Percentiles rank a stretch among this genome's conserved stretches.
Evolutionary conservation across 1,140 invertebrate species (phyloP).

Genomic region (Amyelois transitella): DNA sequence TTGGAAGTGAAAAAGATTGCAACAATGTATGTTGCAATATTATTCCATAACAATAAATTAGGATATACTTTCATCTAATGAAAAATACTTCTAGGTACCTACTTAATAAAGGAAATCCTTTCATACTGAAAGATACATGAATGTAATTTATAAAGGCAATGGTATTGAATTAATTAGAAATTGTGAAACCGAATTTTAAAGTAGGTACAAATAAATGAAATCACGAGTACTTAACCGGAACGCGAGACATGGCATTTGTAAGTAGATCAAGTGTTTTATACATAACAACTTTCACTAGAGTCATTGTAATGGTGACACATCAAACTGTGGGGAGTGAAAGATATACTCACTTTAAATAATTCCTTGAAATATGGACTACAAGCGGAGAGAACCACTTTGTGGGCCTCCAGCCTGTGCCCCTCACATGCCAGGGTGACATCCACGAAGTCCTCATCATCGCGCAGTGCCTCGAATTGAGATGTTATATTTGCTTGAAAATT

Average conservation of each 20-base stretch:
- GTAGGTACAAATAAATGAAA: constrained; percentile 73
- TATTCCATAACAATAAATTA: background rate
- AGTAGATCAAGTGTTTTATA: constrained; percentile 75
- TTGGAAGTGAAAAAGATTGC: background rate
- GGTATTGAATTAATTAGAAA: constrained; percentile 71
- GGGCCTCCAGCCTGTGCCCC: constrained; percentile 83
- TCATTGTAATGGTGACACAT: constrained; percentile 75
- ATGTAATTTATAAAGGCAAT: constrained; percentile 37
- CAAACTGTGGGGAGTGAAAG: constrained; percentile 73
- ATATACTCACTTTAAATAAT: constrained; percentile 83
- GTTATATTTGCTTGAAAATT: constrained; percentile 93
- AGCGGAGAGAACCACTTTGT: constrained; percentile 86
- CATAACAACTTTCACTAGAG: constrained; percentile 75
- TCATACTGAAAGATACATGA: constrained; percentile 16
- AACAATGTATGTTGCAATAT: background rate
- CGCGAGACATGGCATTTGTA: constrained; percentile 75
- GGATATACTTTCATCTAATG: background rate
- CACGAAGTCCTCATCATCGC: constrained; percentile 87
- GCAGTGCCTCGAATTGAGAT: constrained; percentile 84
- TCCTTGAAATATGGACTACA: constrained; percentile 89
- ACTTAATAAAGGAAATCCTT: background rate
- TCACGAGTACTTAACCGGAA: constrained; percentile 74
- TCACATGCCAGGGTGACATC: constrained; percentile 90
- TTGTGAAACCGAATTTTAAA: constrained; percentile 70
- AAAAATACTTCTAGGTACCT: background rate